Evolutionary conservation across 2,113 vertebrate genomes (phyloP).

Genomic region (Picathartes gymnocephalus): DNA sequence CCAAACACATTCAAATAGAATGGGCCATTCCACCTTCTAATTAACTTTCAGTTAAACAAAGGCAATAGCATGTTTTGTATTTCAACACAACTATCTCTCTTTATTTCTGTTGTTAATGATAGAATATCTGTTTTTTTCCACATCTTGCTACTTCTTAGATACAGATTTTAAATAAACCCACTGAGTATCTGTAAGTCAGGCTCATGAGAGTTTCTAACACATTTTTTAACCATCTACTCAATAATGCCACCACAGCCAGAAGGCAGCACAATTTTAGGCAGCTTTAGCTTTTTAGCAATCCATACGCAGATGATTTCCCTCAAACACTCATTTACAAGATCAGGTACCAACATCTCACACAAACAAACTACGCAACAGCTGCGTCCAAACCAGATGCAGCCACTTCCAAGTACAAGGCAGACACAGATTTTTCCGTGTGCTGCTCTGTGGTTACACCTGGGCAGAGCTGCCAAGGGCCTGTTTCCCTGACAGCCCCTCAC

Average conservation of each 20-base stretch:
- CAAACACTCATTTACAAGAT: not conserved
- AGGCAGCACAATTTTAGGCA: not conserved
- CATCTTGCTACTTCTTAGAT: not conserved
- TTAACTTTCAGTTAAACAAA: not conserved
- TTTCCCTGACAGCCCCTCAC: conserved; percentile 1
- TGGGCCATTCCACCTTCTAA: not conserved
- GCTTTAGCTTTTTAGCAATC: not conserved
- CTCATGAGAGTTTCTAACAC: not conserved
- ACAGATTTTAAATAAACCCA: not conserved
- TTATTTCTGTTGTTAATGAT: not conserved
- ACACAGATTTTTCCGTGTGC: not conserved
- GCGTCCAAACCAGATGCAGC: not conserved
- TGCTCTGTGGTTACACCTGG: not conserved
- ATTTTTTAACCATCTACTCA: not conserved
- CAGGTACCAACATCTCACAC: not conserved
- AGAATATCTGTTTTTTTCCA: not conserved
- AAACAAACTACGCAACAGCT: not conserved
- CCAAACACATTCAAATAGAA: not conserved
- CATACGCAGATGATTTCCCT: not conserved
- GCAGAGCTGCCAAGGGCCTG: not conserved
- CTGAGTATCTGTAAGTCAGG: not conserved
- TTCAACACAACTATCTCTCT: not conserved
- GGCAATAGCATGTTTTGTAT: not conserved
- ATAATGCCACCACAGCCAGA: not conserved
- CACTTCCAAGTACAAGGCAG: not conserved